Percentiles rank a stretch among this genome's conserved stretches.
These are phyloP conservation scores for Eristalis tenax DNA, from an alignment of 2,888 invertebrate species.

Conservation along the genomic window DNA sequence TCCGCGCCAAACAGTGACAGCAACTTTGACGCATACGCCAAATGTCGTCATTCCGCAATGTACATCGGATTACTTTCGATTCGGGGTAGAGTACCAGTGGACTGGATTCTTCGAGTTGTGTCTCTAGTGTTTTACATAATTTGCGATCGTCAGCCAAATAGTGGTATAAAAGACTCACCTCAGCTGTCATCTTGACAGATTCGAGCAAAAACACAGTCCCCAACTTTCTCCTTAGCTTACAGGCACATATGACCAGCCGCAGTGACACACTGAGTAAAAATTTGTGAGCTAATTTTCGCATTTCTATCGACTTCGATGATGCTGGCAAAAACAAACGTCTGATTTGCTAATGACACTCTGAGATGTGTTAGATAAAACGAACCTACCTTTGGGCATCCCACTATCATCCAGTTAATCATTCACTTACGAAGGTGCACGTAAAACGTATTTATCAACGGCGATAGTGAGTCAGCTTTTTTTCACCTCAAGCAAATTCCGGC, in stretches of 20 bases:
- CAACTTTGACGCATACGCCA: neutral
- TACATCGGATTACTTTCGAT: neutral
- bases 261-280: neutral
- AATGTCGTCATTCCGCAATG: neutral
- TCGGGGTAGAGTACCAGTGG: neutral
- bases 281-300: neutral
- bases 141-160: neutral
- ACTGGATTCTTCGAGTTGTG: neutral
- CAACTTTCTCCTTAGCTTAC: constrained; percentile 18
- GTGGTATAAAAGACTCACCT: neutral
- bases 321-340: neutral
- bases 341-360: neutral
- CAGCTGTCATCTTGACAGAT: constrained; percentile 20
- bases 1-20: neutral
- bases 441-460: neutral
- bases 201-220: neutral
- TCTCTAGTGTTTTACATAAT: constrained; percentile 17
- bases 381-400: neutral
- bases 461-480: neutral
- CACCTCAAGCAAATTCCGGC: constrained; percentile 22
- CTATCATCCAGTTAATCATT: constrained; percentile 4
- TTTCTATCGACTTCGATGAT: neutral
- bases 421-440: neutral
- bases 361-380: neutral
- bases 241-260: neutral